Percentiles rank a stretch among this genome's conserved stretches.
These are phyloP conservation scores for Petrocephalus microphthalmus DNA, from an alignment of 2,113 vertebrate genomes.

Conservation along the genomic window DNA sequence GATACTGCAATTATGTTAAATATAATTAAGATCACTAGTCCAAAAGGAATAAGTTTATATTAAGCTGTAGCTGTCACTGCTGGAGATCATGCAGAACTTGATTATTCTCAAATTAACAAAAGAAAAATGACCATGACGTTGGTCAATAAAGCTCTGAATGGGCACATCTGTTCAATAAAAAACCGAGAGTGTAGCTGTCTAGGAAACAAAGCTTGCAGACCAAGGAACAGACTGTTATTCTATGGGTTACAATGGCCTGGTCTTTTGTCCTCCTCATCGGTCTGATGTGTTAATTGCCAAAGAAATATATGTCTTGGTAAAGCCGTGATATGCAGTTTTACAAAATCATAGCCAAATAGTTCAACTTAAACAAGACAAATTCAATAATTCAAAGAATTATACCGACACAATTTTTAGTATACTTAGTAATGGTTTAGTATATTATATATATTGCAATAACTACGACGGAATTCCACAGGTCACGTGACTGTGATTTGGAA, in stretches of 20 bases:
- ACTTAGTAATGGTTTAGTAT: background rate
- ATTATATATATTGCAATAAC: too few species aligned
- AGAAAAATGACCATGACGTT: background rate
- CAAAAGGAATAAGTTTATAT: background rate
- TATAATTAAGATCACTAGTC: background rate
- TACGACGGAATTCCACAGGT: background rate
- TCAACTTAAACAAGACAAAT: background rate
- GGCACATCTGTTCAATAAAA: constrained; percentile 6
- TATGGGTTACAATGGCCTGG: background rate
- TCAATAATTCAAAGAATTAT: background rate
- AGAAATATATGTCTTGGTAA: background rate
- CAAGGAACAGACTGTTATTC: background rate
- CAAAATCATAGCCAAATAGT: background rate
- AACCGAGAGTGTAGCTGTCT: background rate
- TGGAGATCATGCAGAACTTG: background rate
- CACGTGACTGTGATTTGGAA: background rate
- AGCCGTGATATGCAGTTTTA: background rate
- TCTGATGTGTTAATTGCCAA: background rate
- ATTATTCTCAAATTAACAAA: background rate
- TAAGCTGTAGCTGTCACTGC: background rate
- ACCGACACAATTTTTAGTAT: background rate
- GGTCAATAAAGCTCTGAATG: background rate
- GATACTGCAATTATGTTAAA: background rate
- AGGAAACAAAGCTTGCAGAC: background rate
- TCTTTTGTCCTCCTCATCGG: background rate